These are phyloP conservation scores for Rhogogaster chlorosoma DNA, from an alignment of 2,888 invertebrate genomes.

Conservation along the genomic window DNA sequence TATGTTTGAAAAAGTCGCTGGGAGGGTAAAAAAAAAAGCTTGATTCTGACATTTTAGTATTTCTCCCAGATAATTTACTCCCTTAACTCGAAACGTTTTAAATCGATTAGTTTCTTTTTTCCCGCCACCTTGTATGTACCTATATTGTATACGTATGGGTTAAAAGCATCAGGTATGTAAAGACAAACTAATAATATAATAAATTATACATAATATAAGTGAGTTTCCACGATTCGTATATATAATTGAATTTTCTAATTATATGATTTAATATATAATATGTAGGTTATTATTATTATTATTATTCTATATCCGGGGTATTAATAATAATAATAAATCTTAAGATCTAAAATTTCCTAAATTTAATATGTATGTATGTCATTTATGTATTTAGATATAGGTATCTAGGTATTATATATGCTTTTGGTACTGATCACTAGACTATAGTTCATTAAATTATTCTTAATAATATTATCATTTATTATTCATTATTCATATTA, in stretches of 20 bases:
- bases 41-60: too few species aligned
- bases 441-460: not conserved
- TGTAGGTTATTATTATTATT: constrained; percentile 2
- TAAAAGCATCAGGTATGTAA: not conserved
- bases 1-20: too few species aligned
- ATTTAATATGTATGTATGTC: constrained; percentile 56
- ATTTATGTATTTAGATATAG: constrained; percentile 36
- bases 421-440: constrained; percentile 21
- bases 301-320: not conserved
- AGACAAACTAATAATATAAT: not conserved
- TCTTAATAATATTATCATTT: constrained; percentile 4
- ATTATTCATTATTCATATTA: constrained; percentile 8
- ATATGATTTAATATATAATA: not conserved
- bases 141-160: not conserved
- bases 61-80: too few species aligned
- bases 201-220: not conserved
- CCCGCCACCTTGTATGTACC: too few species aligned
- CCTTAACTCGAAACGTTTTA: too few species aligned
- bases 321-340: constrained; percentile 61
- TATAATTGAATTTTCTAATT: constrained; percentile 20
- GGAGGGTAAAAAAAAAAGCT: too few species aligned
- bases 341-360: constrained; percentile 61
- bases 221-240: constrained; percentile 2
- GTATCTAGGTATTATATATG: constrained; percentile 1
- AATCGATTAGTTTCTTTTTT: too few species aligned